Base-by-base conservation (phyloP, 2,113 vertebrate genomes). In the Etheostoma spectabile region DNA sequence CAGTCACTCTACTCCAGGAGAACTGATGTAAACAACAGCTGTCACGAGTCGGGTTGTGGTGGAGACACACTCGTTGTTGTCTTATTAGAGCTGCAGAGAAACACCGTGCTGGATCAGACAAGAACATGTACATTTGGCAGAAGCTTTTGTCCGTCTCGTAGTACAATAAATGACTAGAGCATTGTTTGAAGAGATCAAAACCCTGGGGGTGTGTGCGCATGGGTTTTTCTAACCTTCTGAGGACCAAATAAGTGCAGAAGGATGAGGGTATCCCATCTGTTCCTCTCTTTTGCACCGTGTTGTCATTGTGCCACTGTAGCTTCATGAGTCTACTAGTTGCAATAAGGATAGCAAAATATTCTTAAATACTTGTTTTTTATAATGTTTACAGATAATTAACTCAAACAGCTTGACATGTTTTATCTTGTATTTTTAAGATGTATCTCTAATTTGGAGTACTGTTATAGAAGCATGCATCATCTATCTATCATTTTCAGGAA, bases 1-100 rank as follows among this genome's bases (percentile, higher is more conserved):
- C 79, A 2, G 22, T 30, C 48, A 61, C 77, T 68, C 60, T 45
- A 49, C 61, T 35, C 80, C 48, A 18, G 27, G 13, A 59, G 19
- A 6, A 55, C 12, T 11, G 0, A 55, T 38, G 84, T 74, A 73
- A 84, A 88, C 84, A 72, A 2, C 49, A 0, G 5, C 46, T 11
- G 67, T 79, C 80, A 55, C 27, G 0, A 2, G 73, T 49, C 61
- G 27, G 64, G 59, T 61, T 74, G 63, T 0, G n/a, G 8, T 6
- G 33, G 30, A 30, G 30, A 30, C 30, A 30, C 30, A 30, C 3
- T 30, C 30, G 30, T 0, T 24, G 15, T 48, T 0, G 49, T 46
- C 46, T 52, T 74, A 57, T 18, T 45, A n/a, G 42, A 16, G 33
- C 61, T 63, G 38, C 65, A 22, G 74, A 51, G 48, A 24, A 42